phyloP scores from a whole-genome alignment of 2,797 vertebrate genomes.

The Takifugu ocellatus region DNA sequence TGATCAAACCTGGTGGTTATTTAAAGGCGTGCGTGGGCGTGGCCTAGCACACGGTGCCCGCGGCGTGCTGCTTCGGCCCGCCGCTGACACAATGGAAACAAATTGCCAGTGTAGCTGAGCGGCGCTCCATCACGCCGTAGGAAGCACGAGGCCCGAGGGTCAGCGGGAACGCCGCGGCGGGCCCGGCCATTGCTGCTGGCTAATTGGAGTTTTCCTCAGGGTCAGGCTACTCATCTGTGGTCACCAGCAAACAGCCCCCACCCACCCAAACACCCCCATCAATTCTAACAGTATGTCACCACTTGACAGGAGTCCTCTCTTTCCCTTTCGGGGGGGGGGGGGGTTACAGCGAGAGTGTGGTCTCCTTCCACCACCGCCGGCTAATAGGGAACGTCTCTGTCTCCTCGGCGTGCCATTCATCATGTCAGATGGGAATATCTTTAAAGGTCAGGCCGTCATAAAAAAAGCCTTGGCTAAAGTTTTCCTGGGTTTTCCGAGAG shows the following conservation, averaged over 20 bases:
- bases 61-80: conserved; percentile 18
- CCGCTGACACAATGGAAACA: conserved; percentile 67
- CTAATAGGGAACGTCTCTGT: conserved; percentile 69
- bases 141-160: conserved; percentile 54
- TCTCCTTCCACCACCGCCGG: conserved; percentile 45
- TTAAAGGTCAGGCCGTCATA: conserved; percentile 74
- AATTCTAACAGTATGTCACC: conserved; percentile 53
- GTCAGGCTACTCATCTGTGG: conserved; percentile 59
- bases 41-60: not conserved
- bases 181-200: conserved; percentile 60
- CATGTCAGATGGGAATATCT: conserved; percentile 72
- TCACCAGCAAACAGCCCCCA: conserved; percentile 17
- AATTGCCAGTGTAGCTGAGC: conserved; percentile 49
- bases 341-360: conserved; percentile 28
- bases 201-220: conserved; percentile 70
- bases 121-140: conserved; percentile 57
- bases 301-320: conserved; percentile 31
- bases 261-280: conserved; percentile 18
- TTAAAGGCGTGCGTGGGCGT: conserved; percentile 18
- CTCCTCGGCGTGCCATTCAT: conserved; percentile 64
- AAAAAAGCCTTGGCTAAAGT: conserved; percentile 72
- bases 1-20: conserved; percentile 11
- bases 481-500: conserved; percentile 60
- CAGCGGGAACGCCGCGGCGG: conserved; percentile 47
- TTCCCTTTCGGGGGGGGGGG: conserved; percentile 24